Evolutionary conservation across 2,797 vertebrate species (phyloP), one percentile per base, ranked within the genome.

Genomic region (Scyliorhinus canicula): DNA sequence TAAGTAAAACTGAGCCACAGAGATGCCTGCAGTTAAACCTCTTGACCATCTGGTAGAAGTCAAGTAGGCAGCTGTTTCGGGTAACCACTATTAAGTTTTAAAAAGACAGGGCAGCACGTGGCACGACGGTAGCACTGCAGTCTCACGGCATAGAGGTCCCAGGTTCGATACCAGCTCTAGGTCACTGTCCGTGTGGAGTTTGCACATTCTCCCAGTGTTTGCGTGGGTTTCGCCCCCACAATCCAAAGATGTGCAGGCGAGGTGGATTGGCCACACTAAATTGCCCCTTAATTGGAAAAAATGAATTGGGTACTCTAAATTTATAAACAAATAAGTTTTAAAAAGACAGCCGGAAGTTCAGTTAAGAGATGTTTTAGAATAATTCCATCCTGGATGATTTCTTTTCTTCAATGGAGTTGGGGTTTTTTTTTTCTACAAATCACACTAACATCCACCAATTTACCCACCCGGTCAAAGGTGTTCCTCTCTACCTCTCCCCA

Each of bases 391-490:
- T 16, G 31, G 85, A 11, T 35, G 3, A 16, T 57, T 19, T 57
- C 11, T 85, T 77, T 74, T 35, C n/a, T n/a, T n/a, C n/a, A 86
- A 14, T 31, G 50, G 50, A 90, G 40, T 9, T 90, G 35, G 40
- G 24, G 8, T 8, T 2, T 21, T 63, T 65, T 63, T 91, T 63
- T n/a, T 24, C 1, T 26, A 35, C 6, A 14, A 47, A 65, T 14
- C 31, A 57, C 55, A 69, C n/a, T 47, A 50, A 69, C 24, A 31
- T 11, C 16, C 31, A 14, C 26, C 16, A 55, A 74, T 52, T 28
- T 86, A 96, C 98, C 96, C 95, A 99, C 99, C 97, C 98, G 97
- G 96, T 99, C 98, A 96, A 98, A 99, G 67, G 97, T 97, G 95
- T 96, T 96, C 12, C 96, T 97, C 95, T 98, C 97, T 0, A 98